Evolutionary conservation across 1,140 invertebrate species (phyloP), one percentile per base, ranked within the genome.

Genomic region (Aphaenogaster rudis): DNA sequence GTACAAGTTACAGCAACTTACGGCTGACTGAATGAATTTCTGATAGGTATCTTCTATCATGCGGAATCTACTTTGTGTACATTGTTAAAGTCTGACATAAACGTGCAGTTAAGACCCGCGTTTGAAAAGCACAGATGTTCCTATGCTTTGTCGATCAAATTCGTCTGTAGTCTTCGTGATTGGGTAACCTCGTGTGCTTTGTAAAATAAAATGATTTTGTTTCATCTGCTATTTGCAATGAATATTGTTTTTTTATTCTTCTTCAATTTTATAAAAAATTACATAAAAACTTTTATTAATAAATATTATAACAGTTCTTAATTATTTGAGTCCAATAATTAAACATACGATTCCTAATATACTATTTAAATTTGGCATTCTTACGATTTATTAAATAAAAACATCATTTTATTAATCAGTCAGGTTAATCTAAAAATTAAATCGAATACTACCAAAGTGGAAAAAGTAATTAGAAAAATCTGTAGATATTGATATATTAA

Each of bases 21-120:
- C 9, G 42, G 54, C 80, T 76, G 80, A 82, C 42, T 45, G 69
- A 84, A 61, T 84, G 42, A 50, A 76, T 82, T 74, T 84, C 69
- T 61, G 69, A 74, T 74, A 63, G 28, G 42, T 45, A 39, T 84
- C 80, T 76, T 84, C 69, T 48, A 84, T 61, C 69, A 61, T 57
- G 69, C 15, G 33, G 69, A 36, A 74, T 84, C 54, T 76, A 84
- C 33, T 84, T 74, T 84, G 52, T 61, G 80, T 76, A 84, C 54
- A 84, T 84, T 82, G 42, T 82, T 61, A 36, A 74, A 74, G 54
- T 21, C 39, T 61, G 69, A 76, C 52, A 21, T 45, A 36, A 74
- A 74, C 21, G 50, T 36, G 67, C 7, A 79, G 59, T 66, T 36
- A 48, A 82, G 54, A 74, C 28, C 15, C 6, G 11, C 28, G 17